Evolutionary conservation across 1,140 invertebrate species (phyloP).

Genomic region (Aphis craccivora): DNA sequence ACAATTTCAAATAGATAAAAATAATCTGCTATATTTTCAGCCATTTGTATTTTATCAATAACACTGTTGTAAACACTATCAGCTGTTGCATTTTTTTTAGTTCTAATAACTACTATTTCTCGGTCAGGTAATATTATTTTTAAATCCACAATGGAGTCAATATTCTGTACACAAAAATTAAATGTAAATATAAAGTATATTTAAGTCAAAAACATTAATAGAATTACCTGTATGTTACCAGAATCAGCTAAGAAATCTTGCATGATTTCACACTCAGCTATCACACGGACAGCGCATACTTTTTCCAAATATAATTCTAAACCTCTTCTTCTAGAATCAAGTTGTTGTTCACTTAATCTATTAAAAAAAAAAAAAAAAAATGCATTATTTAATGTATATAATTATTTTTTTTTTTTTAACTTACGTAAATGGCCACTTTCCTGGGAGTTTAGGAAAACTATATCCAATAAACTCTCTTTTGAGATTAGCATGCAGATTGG

Average conservation of each 20-base stretch:
- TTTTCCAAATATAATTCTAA: slow-evolving; percentile 98
- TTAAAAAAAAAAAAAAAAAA: neutral
- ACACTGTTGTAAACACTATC: slow-evolving; percentile 90
- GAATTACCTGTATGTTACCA: slow-evolving; percentile 76
- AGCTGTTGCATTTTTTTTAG: slow-evolving; percentile 89
- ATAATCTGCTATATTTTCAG: slow-evolving; percentile 82
- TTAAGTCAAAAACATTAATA: neutral
- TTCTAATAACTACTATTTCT: slow-evolving; percentile 88
- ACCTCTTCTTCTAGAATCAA: slow-evolving; percentile 90
- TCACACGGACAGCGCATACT: slow-evolving; percentile 96
- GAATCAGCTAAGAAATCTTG: slow-evolving; percentile 96
- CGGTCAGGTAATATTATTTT: slow-evolving; percentile 79
- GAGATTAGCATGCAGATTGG: slow-evolving; percentile 85
- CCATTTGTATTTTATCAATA: slow-evolving; percentile 85
- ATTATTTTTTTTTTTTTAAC: slow-evolving; percentile 62
- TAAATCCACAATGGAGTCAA: slow-evolving; percentile 88
- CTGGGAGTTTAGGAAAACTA: slow-evolving; percentile 96
- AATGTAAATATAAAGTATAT: neutral
- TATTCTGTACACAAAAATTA: slow-evolving; percentile 67
- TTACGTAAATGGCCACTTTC: slow-evolving; percentile 96
- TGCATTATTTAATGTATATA: neutral
- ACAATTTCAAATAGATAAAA: slow-evolving; percentile 99
- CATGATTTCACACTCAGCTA: slow-evolving; percentile 96
- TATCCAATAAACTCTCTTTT: slow-evolving; percentile 98
- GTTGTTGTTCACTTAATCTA: slow-evolving; percentile 91